Evolutionary conservation across 1,140 invertebrate species (phyloP).

Genomic region (Drosophila mauritiana): DNA sequence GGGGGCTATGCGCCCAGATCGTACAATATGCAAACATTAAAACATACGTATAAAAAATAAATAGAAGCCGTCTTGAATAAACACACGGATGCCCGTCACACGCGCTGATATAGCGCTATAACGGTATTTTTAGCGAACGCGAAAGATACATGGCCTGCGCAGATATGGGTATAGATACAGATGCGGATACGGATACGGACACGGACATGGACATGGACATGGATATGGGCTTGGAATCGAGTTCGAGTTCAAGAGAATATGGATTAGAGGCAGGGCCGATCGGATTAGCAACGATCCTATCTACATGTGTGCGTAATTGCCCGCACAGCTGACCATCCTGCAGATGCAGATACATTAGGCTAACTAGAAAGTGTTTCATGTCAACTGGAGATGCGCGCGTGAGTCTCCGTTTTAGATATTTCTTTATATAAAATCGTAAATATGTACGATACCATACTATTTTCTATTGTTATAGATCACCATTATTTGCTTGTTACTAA

Average conservation of each 20-base stretch:
- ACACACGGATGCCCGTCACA: slow-evolving; percentile 41
- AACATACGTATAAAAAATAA: slow-evolving; percentile 49
- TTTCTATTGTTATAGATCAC: no score
- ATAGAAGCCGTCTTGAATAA: slow-evolving; percentile 56
- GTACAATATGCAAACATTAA: slow-evolving; percentile 52
- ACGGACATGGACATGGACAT: neutral
- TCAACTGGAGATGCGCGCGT: neutral
- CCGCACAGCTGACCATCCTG: slow-evolving; percentile 17
- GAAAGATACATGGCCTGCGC: slow-evolving; percentile 9
- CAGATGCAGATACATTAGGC: slow-evolving; percentile 8
- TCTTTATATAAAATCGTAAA: no score
- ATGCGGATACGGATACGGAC: slow-evolving; percentile 1
- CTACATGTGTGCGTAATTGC: slow-evolving; percentile 49
- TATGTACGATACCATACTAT: no score
- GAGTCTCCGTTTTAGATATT: neutral
- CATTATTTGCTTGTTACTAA: no score
- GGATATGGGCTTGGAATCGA: neutral
- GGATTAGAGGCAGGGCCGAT: slow-evolving; percentile 1
- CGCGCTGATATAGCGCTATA: slow-evolving; percentile 43
- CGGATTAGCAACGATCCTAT: slow-evolving; percentile 31
- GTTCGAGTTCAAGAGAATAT: neutral
- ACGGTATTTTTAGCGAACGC: slow-evolving; percentile 50
- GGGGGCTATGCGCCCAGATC: slow-evolving; percentile 16
- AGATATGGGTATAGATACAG: slow-evolving; percentile 21
- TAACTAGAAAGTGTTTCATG: neutral